These are phyloP conservation scores for Himalopsyche kuldschensis DNA, from an alignment of 2,888 invertebrate species.

Conservation along the genomic window DNA sequence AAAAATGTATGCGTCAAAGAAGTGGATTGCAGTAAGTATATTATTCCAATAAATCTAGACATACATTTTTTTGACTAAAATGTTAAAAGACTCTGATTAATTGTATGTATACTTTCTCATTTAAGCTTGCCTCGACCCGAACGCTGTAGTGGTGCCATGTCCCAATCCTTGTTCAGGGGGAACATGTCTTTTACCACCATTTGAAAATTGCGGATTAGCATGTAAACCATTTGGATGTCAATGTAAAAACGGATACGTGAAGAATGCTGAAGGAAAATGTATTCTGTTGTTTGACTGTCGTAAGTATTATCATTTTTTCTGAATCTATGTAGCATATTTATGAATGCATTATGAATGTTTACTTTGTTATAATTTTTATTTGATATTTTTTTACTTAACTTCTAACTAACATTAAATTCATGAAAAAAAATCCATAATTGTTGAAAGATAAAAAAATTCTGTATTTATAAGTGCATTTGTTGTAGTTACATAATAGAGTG, in stretches of 20 bases:
- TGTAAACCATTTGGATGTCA: constrained; percentile 11
- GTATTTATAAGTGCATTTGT: too few species aligned
- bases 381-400: too few species aligned
- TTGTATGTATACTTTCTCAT: neutral
- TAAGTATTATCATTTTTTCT: constrained; percentile 4
- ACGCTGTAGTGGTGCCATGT: constrained; percentile 13
- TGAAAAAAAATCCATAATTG: too few species aligned
- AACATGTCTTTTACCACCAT: constrained; percentile 12
- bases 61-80: too few species aligned
- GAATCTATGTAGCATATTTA: too few species aligned
- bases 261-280: constrained; percentile 8
- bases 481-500: neutral
- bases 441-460: too few species aligned
- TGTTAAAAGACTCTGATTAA: too few species aligned
- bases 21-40: neutral
- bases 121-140: constrained; percentile 18
- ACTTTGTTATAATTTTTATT: too few species aligned
- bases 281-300: constrained; percentile 5
- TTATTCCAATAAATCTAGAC: too few species aligned
- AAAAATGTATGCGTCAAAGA: constrained; percentile 15
- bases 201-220: neutral
- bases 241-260: constrained; percentile 19
- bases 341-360: too few species aligned
- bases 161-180: constrained; percentile 29
- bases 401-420: too few species aligned